Evolutionary conservation across 2,797 vertebrate species (phyloP).

Genomic region (Anolis apletophallus): DNA sequence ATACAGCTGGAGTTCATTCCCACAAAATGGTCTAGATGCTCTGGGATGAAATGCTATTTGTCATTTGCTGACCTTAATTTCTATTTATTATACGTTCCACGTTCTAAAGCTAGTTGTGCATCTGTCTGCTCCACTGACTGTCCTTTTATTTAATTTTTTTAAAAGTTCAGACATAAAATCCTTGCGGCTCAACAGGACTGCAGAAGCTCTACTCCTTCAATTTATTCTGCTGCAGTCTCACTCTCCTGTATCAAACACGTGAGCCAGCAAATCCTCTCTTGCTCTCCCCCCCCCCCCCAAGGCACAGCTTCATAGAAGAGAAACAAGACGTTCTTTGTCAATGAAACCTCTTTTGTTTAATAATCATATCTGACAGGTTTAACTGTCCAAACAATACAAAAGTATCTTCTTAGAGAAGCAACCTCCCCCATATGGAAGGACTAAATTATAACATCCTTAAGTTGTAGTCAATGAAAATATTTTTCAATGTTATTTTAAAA

Average conservation of each 20-base stretch:
- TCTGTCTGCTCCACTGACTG: constrained; percentile 7
- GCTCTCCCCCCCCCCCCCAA: background rate
- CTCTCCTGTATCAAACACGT: constrained; percentile 19
- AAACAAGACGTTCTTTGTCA: constrained; percentile 10
- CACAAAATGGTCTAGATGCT: background rate
- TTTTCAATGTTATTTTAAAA: background rate
- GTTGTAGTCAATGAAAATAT: background rate
- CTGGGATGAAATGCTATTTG: constrained; percentile 30
- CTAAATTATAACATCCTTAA: constrained; percentile 15
- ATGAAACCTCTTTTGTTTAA: background rate
- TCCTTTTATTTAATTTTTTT: background rate
- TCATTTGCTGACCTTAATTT: constrained; percentile 20
- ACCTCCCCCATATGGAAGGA: background rate
- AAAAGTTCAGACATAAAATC: constrained; percentile 42
- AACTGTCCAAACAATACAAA: background rate
- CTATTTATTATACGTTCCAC: constrained; percentile 36
- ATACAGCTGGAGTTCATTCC: background rate
- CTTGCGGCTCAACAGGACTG: background rate
- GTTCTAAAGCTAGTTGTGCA: background rate
- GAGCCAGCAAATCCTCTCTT: constrained; percentile 27
- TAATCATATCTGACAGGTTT: background rate
- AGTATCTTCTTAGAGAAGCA: background rate
- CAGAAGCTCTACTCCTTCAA: constrained; percentile 16
- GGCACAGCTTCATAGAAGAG: background rate
- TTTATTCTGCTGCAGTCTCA: constrained; percentile 28